Conservation (phyloP, 1,140 invertebrate species). For the Laodelphax striatellus region DNA sequence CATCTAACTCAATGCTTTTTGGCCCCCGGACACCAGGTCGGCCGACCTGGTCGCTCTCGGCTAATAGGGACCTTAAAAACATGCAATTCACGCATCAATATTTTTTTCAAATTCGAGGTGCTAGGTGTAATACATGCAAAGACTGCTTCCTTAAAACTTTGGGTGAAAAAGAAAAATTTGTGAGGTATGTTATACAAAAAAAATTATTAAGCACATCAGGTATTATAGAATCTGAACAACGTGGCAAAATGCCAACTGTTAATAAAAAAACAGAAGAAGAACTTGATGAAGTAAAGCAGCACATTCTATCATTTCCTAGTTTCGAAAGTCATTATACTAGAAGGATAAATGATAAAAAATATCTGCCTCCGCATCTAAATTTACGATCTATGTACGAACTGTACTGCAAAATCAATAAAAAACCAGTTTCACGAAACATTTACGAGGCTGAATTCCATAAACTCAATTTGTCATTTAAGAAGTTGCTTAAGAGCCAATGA, state of each 20-base stretch:
- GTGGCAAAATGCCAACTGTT: neutral
- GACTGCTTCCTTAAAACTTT: neutral
- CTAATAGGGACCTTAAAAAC: no score
- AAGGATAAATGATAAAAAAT: neutral
- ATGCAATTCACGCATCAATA: neutral
- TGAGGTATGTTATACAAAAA: neutral
- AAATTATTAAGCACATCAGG: neutral
- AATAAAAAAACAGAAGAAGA: neutral
- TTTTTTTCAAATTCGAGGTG: neutral
- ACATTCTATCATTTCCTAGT: neutral
- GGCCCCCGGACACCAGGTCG: no score
- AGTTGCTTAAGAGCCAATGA: neutral
- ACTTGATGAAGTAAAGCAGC: neutral
- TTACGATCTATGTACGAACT: neutral
- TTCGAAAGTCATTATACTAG: conserved; percentile 3
- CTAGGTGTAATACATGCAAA: neutral
- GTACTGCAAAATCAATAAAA: neutral
- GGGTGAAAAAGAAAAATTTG: neutral
- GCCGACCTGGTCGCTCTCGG: no score
- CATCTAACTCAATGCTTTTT: no score
- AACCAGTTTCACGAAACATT: neutral
- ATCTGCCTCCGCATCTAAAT: neutral
- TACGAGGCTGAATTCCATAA: neutral
- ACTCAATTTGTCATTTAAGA: neutral
- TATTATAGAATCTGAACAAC: neutral